phyloP scores from a whole-genome alignment of 2,797 vertebrate species.

The Holocentrus rufus region DNA sequence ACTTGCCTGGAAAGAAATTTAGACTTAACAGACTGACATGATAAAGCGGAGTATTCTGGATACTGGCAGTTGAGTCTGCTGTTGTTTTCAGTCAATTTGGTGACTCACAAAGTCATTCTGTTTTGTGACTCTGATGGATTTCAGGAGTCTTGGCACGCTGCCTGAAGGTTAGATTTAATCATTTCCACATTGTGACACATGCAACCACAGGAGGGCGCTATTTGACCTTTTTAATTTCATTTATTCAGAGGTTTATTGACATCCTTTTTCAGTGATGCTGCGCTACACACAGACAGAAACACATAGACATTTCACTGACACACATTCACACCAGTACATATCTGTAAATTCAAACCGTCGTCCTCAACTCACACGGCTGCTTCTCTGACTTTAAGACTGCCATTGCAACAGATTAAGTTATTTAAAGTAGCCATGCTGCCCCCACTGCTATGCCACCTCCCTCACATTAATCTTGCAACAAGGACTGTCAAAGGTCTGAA shows the following conservation, averaged over 20 bases:
- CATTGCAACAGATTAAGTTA: not conserved
- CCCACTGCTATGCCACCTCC: not conserved
- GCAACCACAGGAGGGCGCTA: constrained; percentile 56
- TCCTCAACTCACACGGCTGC: too few relatives aligned
- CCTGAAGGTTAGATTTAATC: not conserved
- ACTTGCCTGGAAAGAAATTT: constrained; percentile 54
- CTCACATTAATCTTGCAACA: not conserved
- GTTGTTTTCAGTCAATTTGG: not conserved
- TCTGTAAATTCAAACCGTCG: not conserved
- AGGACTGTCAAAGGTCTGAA: too few relatives aligned
- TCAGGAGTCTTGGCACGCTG: not conserved
- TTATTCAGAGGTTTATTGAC: not conserved
- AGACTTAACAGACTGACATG: not conserved
- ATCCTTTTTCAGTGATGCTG: too few relatives aligned
- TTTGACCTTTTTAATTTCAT: not conserved
- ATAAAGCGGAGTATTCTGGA: constrained; percentile 6
- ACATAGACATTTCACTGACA: too few relatives aligned
- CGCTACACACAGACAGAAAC: too few relatives aligned
- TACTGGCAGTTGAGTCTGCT: not conserved
- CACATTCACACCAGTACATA: too few relatives aligned
- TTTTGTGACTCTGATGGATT: not conserved
- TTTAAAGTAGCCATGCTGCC: not conserved
- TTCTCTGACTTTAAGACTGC: not conserved
- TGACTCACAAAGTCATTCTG: not conserved
- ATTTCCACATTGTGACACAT: constrained; percentile 1